These are phyloP conservation scores for Forbesichthys agassizii DNA, from an alignment of 2,113 vertebrate species.

Conservation along the genomic window DNA sequence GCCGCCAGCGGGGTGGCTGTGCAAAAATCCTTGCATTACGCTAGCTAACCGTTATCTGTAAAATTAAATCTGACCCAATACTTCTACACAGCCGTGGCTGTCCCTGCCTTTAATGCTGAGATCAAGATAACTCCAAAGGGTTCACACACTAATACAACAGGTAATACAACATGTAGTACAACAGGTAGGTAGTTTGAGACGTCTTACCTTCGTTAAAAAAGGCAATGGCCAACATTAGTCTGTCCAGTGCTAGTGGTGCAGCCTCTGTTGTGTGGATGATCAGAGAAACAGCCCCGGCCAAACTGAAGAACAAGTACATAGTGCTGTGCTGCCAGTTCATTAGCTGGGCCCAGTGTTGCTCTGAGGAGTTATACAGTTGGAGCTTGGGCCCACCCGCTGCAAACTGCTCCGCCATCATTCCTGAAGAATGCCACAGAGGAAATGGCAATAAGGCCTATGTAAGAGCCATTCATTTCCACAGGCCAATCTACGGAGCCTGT, in stretches of 20 bases:
- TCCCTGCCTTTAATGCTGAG: no score
- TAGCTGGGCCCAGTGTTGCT: constrained; percentile 83
- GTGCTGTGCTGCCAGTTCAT: constrained; percentile 93
- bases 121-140: no score
- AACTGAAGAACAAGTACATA: constrained; percentile 93
- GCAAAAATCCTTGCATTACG: no score
- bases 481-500: no score
- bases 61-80: no score
- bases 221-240: constrained; percentile 85
- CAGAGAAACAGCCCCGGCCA: constrained; percentile 81
- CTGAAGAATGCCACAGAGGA: constrained; percentile 62
- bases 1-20: no score
- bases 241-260: constrained; percentile 81
- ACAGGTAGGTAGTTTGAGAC: no score
- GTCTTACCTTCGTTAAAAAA: constrained; percentile 88
- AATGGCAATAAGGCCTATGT: constrained; percentile 1
- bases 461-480: neutral
- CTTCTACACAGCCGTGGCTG: no score
- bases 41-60: no score
- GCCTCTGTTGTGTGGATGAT: constrained; percentile 78
- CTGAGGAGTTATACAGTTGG: constrained; percentile 81
- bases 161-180: no score
- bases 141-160: no score
- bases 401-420: constrained; percentile 89
- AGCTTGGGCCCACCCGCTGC: constrained; percentile 79